Conservation (phyloP, 2,888 invertebrate genomes). For the Pachydiplax longipennis region DNA sequence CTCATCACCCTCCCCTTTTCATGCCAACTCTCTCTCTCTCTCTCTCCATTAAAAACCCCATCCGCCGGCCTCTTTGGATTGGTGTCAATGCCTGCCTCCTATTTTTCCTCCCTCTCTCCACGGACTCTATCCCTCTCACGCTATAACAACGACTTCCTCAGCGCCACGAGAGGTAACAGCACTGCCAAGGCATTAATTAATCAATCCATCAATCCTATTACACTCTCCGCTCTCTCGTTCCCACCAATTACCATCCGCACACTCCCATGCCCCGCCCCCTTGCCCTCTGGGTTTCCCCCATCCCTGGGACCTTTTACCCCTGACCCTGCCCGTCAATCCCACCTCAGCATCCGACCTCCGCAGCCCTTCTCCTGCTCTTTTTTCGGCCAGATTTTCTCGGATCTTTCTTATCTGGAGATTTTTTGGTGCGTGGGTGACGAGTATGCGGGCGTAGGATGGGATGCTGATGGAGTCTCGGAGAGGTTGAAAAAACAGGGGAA, state of each 20-base stretch:
- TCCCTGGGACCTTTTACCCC: not conserved
- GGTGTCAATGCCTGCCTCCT: not conserved
- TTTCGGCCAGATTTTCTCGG: not conserved
- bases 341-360: not conserved
- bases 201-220: constrained; percentile 45
- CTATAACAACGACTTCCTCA: not conserved
- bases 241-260: constrained; percentile 25
- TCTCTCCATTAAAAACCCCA: not conserved
- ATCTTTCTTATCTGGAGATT: not conserved
- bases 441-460: not conserved
- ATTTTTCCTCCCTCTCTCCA: not conserved
- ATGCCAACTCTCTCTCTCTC: not conserved
- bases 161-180: not conserved
- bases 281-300: not conserved
- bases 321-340: not conserved
- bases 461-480: not conserved
- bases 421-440: not conserved
- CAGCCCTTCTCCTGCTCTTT: not conserved
- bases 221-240: constrained; percentile 9
- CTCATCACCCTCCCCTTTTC: not conserved
- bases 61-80: not conserved
- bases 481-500: not conserved
- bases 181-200: constrained; percentile 33
- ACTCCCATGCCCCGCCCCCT: not conserved
- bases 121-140: not conserved